A percentile compares a stretch with the other conserved stretches of the same genome.
Conservation (phyloP, 2,113 vertebrate species). For the Pedetes capensis region DNA sequence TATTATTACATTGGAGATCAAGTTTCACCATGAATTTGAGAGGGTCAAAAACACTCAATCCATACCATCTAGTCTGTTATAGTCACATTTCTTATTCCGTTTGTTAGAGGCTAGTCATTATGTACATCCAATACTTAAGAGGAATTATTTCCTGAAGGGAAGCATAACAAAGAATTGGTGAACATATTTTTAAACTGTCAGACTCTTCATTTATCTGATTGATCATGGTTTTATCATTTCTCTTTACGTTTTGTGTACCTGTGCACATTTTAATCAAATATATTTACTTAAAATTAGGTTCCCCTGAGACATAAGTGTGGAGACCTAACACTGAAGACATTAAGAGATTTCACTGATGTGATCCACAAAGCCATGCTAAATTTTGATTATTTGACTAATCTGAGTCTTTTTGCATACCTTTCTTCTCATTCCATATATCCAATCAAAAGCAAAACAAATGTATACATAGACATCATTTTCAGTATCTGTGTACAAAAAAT, state of each 20-base stretch:
- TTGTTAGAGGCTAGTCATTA: not conserved
- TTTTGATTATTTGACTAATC: not conserved
- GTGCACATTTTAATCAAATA: not conserved
- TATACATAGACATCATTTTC: no score
- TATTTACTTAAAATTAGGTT: not conserved
- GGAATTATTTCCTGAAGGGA: not conserved
- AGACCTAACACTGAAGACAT: not conserved
- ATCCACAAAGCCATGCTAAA: not conserved
- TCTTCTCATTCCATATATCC: not conserved
- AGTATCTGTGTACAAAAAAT: no score
- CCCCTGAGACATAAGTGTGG: not conserved
- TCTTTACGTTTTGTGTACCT: not conserved
- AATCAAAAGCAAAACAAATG: not conserved
- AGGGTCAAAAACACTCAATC: not conserved
- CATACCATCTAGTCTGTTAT: not conserved
- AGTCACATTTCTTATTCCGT: not conserved
- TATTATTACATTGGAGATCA: not conserved
- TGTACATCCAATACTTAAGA: not conserved
- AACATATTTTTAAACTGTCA: not conserved
- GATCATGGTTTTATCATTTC: not conserved
- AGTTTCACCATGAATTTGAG: not conserved
- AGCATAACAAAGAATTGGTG: not conserved
- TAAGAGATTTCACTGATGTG: not conserved
- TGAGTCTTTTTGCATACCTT: not conserved
- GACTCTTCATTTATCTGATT: not conserved